A percentile compares a stretch with the other conserved stretches of the same genome.
phyloP scores from a whole-genome alignment of 2,113 vertebrate species.

The Saguinus imperator region DNA sequence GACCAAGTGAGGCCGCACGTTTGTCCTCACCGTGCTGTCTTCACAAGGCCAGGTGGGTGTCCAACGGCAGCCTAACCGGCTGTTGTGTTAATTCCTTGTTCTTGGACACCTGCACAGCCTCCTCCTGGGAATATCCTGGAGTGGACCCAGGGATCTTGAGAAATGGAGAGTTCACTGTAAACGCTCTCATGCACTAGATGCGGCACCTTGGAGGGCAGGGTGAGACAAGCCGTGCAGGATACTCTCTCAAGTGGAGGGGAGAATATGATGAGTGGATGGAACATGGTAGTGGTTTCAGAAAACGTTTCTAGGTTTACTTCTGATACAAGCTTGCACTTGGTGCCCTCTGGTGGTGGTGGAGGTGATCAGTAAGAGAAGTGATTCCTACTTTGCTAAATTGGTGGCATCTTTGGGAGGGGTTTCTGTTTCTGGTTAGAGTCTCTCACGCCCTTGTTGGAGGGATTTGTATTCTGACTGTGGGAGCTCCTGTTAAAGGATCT shows the following conservation, averaged over 20 bases:
- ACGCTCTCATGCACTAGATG: not conserved
- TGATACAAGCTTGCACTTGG: not conserved
- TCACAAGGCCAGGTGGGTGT: not conserved
- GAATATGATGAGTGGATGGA: not conserved
- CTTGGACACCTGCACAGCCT: not conserved
- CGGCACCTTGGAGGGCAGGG: not conserved
- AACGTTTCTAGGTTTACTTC: not conserved
- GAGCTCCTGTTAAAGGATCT: not conserved
- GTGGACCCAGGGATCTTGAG: not conserved
- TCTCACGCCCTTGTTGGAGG: not conserved
- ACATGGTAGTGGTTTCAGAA: not conserved
- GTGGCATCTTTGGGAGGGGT: not conserved
- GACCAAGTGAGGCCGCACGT: not conserved
- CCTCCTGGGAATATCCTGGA: not conserved
- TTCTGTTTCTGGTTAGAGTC: not conserved
- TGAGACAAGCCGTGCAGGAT: not conserved
- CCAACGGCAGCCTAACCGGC: not conserved
- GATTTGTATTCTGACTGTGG: not conserved
- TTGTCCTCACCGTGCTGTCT: not conserved
- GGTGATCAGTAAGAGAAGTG: not conserved
- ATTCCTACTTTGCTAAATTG: not conserved
- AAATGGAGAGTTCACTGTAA: not conserved
- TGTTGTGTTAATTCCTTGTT: not conserved
- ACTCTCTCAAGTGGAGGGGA: not conserved
- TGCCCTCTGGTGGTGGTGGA: slow-evolving; percentile 31